Evolutionary conservation across 2,797 vertebrate genomes (phyloP), one percentile per base, ranked within the genome.

Genomic region (Podarcis siculus): DNA sequence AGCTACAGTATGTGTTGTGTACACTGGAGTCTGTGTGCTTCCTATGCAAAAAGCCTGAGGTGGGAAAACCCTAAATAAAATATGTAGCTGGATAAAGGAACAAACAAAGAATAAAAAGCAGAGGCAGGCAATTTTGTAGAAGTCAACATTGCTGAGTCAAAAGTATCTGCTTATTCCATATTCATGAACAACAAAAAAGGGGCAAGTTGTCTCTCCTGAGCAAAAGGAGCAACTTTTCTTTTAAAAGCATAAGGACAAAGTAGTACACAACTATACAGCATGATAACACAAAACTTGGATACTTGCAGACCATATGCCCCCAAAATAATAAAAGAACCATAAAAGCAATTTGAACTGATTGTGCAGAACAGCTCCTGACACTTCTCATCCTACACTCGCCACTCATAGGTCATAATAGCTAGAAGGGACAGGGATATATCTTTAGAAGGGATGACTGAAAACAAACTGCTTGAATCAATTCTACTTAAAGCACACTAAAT

Each of bases 391-490:
- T 89, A 77, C 66, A 27, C 39, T 75, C 85, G 92, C 89, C 81
- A 39, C 85, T 87, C 86, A 42, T 35, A 88, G 88, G 89, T 90
- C 89, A 91, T 17, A 69, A 61, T 78, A 86, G 55, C 39, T 67
- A 85, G 87, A 39, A 27, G 23, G 7, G 67, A 81, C 19, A 19
- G 67, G 83, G 86, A 75, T 85, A 89, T 86, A 86, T 88, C 89
- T 90, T 90, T 90, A 82, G 37, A 82, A 82, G 19, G 83, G 91
- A 92, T 23, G 78, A 87, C 67, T n/a, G 79, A 94, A 92, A 77
- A 35, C 58, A 91, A 93, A 88, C 61, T 77, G 78, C 80, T 89
- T 91, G 78, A 86, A 95, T 92, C 91, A 95, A 93, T 91, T 75
- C 79, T 89, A 93, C 88, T 95, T 93, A 92, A 88, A 86, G 85